Conservation (phyloP, 2,888 invertebrate species). For the Sialis fuliginosa region DNA sequence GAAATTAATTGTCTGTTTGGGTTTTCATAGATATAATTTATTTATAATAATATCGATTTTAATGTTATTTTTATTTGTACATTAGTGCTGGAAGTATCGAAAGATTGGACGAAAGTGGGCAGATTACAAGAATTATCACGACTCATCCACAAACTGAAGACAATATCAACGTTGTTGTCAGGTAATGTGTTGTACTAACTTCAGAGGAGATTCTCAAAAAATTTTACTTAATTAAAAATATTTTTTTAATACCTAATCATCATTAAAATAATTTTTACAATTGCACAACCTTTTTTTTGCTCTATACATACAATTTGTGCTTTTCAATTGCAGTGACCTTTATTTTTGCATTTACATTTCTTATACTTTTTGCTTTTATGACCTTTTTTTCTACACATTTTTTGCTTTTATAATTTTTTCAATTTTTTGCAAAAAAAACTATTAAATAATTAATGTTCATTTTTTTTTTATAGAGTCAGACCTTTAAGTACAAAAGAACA, state of each 20-base stretch:
- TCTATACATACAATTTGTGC: too few relatives aligned
- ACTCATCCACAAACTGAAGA: constrained; percentile 45
- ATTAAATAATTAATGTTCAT: too few relatives aligned
- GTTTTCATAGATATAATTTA: background rate
- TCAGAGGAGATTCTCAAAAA: too few relatives aligned
- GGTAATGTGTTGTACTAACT: constrained; percentile 29
- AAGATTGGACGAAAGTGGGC: constrained; percentile 26
- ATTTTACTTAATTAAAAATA: too few relatives aligned
- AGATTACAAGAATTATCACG: constrained; percentile 25
- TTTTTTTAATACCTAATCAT: constrained; percentile 6
- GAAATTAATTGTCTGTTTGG: background rate
- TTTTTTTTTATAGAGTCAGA: constrained; percentile 43
- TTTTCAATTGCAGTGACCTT: too few relatives aligned
- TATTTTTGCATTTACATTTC: background rate
- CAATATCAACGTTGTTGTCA: constrained; percentile 77
- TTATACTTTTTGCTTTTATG: too few relatives aligned
- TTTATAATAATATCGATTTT: background rate
- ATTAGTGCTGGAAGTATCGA: constrained; percentile 29
- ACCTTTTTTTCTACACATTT: too few relatives aligned
- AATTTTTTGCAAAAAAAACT: too few relatives aligned
- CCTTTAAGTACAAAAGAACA: constrained; percentile 63
- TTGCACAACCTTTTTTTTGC: too few relatives aligned
- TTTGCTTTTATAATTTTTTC: too few relatives aligned
- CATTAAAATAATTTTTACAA: background rate
- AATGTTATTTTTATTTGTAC: constrained; percentile 3